Evolutionary conservation across 2,113 vertebrate species (phyloP).

Genomic region (Sturnus vulgaris): DNA sequence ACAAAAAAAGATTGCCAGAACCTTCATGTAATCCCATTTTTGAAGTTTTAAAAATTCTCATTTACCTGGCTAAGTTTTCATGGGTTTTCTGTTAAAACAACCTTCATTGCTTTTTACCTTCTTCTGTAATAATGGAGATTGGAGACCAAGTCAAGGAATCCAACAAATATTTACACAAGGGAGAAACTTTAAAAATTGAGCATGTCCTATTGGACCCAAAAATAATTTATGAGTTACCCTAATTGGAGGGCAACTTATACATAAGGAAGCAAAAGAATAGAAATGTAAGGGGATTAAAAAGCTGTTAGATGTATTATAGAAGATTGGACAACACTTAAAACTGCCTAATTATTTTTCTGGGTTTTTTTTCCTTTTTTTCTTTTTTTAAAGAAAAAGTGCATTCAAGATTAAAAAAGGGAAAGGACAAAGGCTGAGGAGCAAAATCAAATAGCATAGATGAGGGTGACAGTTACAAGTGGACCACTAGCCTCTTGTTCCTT

Average conservation of each 20-base stretch:
- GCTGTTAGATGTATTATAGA: background rate
- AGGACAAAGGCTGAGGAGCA: background rate
- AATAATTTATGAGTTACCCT: background rate
- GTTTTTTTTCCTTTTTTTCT: accelerated
- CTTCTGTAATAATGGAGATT: background rate
- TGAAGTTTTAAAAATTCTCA: background rate
- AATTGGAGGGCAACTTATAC: background rate
- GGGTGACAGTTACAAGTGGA: background rate
- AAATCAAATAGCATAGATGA: background rate
- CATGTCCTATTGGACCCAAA: background rate
- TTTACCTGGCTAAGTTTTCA: background rate
- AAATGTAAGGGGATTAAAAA: background rate
- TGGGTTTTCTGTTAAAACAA: background rate
- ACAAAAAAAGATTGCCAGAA: background rate
- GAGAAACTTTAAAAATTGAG: background rate
- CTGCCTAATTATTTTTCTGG: background rate
- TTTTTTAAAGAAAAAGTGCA: background rate
- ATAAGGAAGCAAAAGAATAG: background rate
- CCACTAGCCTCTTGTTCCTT: background rate
- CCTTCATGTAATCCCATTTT: background rate
- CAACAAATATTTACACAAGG: background rate
- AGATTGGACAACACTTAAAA: background rate
- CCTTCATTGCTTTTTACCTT: background rate
- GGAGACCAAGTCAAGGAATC: background rate
- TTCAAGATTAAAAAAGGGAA: background rate